Evolutionary conservation across 2,797 vertebrate species (phyloP).

Genomic region (Orestias chungarensis): DNA sequence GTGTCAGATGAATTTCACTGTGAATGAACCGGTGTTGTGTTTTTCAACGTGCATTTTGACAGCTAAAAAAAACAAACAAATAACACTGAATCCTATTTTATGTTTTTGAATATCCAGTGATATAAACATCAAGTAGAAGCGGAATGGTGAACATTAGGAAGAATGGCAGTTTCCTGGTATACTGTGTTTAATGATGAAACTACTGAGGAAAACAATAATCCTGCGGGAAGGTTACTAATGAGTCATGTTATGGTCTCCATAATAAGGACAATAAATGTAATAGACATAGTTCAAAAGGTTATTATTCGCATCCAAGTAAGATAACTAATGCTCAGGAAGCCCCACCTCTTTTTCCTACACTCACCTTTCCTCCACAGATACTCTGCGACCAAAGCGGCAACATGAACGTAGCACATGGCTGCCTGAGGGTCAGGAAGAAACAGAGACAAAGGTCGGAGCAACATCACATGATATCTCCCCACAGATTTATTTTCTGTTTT

Average conservation of each 20-base stretch:
- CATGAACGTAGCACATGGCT: slow-evolving; percentile 97
- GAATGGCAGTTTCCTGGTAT: neutral
- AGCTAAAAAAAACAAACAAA: neutral
- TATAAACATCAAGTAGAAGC: neutral
- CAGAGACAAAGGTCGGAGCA: neutral
- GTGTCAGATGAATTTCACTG: slow-evolving; percentile 15
- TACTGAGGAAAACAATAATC: neutral
- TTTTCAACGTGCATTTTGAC: neutral
- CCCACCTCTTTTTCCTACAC: neutral
- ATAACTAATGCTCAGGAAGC: neutral
- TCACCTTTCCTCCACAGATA: slow-evolving; percentile 96
- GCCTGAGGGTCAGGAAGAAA: slow-evolving; percentile 77
- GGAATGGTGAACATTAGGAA: neutral
- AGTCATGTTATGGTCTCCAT: slow-evolving; percentile 21
- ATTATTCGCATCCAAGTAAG: neutral
- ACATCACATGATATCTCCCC: neutral
- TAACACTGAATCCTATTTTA: neutral
- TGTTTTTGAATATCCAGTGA: neutral
- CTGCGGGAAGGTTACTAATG: slow-evolving; percentile 7
- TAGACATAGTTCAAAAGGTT: slow-evolving; percentile 17
- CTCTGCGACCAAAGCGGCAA: slow-evolving; percentile 95
- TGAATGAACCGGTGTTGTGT: neutral
- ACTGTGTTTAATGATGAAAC: slow-evolving; percentile 5
- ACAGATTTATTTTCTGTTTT: neutral
- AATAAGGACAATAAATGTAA: slow-evolving; percentile 19